Conservation (phyloP, 2,888 invertebrate species). For the Parnassius apollo region DNA sequence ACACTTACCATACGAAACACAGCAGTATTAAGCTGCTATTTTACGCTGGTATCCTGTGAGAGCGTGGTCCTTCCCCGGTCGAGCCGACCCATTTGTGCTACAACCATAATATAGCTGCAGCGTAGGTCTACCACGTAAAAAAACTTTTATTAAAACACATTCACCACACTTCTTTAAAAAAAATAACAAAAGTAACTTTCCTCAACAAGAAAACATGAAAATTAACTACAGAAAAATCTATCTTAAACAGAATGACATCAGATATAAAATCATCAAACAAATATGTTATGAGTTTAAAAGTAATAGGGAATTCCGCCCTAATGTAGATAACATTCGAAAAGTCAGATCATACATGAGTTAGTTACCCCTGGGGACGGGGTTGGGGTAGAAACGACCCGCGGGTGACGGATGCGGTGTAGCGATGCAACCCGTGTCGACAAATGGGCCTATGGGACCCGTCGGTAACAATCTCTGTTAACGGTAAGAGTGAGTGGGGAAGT, state of each 20-base stretch:
- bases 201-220: too few species aligned
- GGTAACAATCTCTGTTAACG: conserved; percentile 1
- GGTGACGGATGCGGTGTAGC: conserved; percentile 15
- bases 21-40: too few species aligned
- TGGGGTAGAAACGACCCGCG: conserved; percentile 1
- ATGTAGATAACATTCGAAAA: conserved; percentile 13
- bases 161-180: too few species aligned
- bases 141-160: too few species aligned
- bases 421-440: conserved; percentile 25
- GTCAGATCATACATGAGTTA: neutral
- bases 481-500: neutral
- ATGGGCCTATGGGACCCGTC: conserved; percentile 36
- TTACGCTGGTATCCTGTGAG: too few species aligned
- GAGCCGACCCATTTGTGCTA: too few species aligned
- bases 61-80: too few species aligned
- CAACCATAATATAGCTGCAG: too few species aligned
- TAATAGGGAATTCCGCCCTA: conserved; percentile 13
- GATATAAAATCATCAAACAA: neutral
- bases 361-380: conserved; percentile 13
- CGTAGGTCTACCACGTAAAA: too few species aligned
- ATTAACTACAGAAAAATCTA: too few species aligned
- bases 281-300: conserved; percentile 2
- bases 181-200: too few species aligned
- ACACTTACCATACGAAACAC: too few species aligned
- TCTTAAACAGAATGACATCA: neutral